Evolutionary conservation across 2,797 vertebrate species (phyloP).

Genomic region (Scarus forsteni): DNA sequence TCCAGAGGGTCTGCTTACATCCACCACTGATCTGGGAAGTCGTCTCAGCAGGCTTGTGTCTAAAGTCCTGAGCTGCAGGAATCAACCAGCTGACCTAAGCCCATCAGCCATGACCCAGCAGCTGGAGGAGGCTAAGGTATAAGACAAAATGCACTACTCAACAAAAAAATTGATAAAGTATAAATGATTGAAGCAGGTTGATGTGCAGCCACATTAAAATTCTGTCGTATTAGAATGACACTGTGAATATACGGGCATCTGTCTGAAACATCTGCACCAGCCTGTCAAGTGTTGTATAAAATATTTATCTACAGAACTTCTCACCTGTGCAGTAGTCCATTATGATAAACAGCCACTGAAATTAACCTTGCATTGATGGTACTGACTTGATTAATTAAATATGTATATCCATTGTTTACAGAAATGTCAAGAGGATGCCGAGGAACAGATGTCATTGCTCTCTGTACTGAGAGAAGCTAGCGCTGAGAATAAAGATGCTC

Average conservation of each 20-base stretch:
- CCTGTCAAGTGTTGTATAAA: background rate
- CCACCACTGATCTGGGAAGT: slow-evolving; percentile 74
- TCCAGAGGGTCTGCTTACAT: slow-evolving; percentile 55
- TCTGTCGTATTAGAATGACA: background rate
- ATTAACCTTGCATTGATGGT: background rate
- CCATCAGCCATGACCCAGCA: slow-evolving; percentile 85
- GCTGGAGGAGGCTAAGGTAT: slow-evolving; percentile 90
- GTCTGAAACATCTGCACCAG: background rate
- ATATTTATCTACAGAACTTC: background rate
- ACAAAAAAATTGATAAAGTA: background rate
- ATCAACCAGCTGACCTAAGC: slow-evolving; percentile 84
- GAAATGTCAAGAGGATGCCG: slow-evolving; percentile 79
- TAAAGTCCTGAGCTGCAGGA: slow-evolving; percentile 85
- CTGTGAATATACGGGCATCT: background rate
- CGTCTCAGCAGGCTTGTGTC: slow-evolving; percentile 81
- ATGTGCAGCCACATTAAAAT: slow-evolving; percentile 12
- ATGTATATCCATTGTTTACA: slow-evolving; percentile 32
- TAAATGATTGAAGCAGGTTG: background rate
- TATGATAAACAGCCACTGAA: background rate
- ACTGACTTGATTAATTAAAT: background rate
- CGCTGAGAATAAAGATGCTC: slow-evolving; percentile 34
- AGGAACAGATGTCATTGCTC: slow-evolving; percentile 74
- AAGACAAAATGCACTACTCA: slow-evolving; percentile 27
- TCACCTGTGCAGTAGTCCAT: background rate
- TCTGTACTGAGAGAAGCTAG: slow-evolving; percentile 48